These are phyloP conservation scores for Drosophila suzukii DNA, from an alignment of 1,140 invertebrate species.

Conservation along the genomic window DNA sequence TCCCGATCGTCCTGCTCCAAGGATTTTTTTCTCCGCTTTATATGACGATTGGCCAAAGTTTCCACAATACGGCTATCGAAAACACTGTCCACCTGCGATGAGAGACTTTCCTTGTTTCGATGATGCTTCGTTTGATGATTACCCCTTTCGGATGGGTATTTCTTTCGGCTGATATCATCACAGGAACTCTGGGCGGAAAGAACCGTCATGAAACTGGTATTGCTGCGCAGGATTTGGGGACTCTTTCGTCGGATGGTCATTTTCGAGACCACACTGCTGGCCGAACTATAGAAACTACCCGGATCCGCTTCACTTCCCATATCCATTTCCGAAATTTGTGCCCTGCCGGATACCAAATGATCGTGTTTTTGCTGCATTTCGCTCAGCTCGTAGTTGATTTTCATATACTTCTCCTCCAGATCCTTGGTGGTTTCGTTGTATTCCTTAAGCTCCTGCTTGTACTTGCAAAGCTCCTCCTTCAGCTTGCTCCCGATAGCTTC, in stretches of 20 bases:
- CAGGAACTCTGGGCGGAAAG: constrained; percentile 39
- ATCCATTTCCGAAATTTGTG: constrained; percentile 17
- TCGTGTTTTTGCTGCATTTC: constrained; percentile 79
- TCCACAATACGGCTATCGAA: constrained; percentile 27
- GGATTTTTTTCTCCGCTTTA: constrained; percentile 1
- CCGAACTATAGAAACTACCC: constrained; percentile 28
- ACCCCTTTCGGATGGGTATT: constrained; percentile 1
- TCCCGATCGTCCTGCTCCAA: constrained; percentile 31
- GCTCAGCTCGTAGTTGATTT: constrained; percentile 70
- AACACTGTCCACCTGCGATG: constrained; percentile 1
- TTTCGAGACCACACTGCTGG: constrained; percentile 42
- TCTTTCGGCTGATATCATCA: constrained; percentile 5
- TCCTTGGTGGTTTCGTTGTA: constrained; percentile 78
- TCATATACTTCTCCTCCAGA: constrained; percentile 78
- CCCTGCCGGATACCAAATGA: constrained; percentile 44
- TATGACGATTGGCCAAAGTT: constrained; percentile 16
- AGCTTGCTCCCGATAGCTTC: constrained; percentile 65
- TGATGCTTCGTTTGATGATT: neutral
- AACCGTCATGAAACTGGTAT: constrained; percentile 66
- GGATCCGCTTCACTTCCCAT: constrained; percentile 36
- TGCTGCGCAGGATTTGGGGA: constrained; percentile 39
- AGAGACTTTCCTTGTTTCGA: neutral
- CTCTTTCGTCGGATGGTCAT: constrained; percentile 34
- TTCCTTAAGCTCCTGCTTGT: constrained; percentile 76
- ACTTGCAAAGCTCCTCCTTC: constrained; percentile 69